Conservation (phyloP, 2,888 invertebrate genomes). For the Ctena decussata region DNA sequence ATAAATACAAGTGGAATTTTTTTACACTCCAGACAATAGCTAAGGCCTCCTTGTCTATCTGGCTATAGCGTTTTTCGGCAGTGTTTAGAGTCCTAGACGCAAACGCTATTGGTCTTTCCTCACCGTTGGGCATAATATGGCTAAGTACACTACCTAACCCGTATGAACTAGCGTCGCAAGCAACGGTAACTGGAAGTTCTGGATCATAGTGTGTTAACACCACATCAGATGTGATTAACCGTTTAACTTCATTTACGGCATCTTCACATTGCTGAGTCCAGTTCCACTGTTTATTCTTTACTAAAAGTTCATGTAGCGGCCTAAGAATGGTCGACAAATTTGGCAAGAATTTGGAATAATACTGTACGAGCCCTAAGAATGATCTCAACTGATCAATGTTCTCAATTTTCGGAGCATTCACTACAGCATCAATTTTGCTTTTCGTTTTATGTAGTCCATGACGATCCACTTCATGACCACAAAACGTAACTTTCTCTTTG, state of each 20-base stretch:
- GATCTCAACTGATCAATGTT: slow-evolving; percentile 29
- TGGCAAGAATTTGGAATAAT: slow-evolving; percentile 38
- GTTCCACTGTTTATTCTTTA: slow-evolving; percentile 27
- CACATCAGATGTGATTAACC: slow-evolving; percentile 61
- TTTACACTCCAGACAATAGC: slow-evolving; percentile 85
- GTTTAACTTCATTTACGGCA: slow-evolving; percentile 65
- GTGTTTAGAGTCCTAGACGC: slow-evolving; percentile 85
- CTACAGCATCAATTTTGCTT: slow-evolving; percentile 26
- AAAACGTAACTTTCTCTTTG: slow-evolving; percentile 23
- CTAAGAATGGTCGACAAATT: slow-evolving; percentile 37
- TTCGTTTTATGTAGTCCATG: slow-evolving; percentile 23
- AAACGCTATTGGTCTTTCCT: slow-evolving; percentile 71
- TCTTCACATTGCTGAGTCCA: slow-evolving; percentile 40
- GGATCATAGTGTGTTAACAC: slow-evolving; percentile 82
- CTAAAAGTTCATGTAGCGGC: slow-evolving; percentile 37
- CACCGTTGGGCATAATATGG: slow-evolving; percentile 45
- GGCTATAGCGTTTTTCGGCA: slow-evolving; percentile 66
- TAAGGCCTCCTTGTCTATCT: slow-evolving; percentile 81
- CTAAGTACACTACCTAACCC: slow-evolving; percentile 83
- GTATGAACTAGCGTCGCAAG: slow-evolving; percentile 85
- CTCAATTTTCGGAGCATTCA: slow-evolving; percentile 2
- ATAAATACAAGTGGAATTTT: slow-evolving; percentile 86
- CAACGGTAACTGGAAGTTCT: slow-evolving; percentile 75
- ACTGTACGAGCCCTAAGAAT: slow-evolving; percentile 29
- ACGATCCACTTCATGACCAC: slow-evolving; percentile 24